These are phyloP conservation scores for Protosalanx chinensis DNA, from an alignment of 2,797 vertebrate species.

Conservation along the genomic window DNA sequence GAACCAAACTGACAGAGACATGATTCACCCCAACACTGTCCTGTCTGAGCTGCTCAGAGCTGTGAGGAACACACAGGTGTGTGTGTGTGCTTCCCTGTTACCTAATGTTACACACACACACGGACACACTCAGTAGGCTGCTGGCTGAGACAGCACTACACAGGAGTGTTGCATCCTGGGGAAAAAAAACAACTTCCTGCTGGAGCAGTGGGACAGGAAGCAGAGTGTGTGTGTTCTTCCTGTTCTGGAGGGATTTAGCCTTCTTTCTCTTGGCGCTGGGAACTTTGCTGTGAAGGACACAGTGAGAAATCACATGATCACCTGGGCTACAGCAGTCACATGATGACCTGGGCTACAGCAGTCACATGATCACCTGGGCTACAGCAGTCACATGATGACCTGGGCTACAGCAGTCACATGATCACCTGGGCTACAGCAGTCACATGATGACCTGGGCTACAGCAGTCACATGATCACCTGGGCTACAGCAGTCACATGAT, in stretches of 20 bases:
- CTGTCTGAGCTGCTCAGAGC: background rate
- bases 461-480: too few relatives aligned
- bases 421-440: too few relatives aligned
- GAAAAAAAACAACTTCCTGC: conserved; percentile 8
- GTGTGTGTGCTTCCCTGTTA: too few relatives aligned
- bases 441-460: too few relatives aligned
- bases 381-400: too few relatives aligned
- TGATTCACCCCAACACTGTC: background rate
- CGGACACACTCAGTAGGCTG: background rate
- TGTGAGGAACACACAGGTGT: background rate
- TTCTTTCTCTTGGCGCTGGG: background rate
- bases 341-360: too few relatives aligned
- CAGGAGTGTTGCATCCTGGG: conserved; percentile 10
- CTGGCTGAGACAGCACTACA: conserved; percentile 3
- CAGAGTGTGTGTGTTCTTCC: conserved; percentile 7
- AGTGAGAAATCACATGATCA: conserved; percentile 13
- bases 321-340: conserved; percentile 9
- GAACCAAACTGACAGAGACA: background rate
- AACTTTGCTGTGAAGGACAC: background rate
- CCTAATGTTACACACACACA: too few relatives aligned
- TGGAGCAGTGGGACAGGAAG: background rate
- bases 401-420: too few relatives aligned
- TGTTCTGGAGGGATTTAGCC: conserved; percentile 10
- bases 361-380: too few relatives aligned
- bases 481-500: too few relatives aligned